phyloP scores from a whole-genome alignment of 2,797 vertebrate genomes.

The Thamnophis elegans region DNA sequence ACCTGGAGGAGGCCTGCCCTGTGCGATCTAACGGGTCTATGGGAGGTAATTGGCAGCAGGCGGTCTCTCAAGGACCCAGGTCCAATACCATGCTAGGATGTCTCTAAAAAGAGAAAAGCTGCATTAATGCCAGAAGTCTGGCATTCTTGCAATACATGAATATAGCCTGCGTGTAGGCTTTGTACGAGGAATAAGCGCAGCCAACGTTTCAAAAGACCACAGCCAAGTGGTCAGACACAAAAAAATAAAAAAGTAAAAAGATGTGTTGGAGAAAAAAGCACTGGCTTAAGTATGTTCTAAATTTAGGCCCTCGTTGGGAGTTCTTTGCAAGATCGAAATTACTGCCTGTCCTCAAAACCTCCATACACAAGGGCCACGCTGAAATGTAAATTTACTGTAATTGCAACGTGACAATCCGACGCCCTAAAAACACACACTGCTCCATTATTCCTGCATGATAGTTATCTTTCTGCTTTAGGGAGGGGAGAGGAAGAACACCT shows the following conservation, averaged over 20 bases:
- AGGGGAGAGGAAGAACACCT: too few relatives aligned
- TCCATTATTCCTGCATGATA: not conserved
- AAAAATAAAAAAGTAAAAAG: not conserved
- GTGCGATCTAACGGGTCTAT: too few relatives aligned
- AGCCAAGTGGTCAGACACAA: not conserved
- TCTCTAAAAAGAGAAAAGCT: not conserved
- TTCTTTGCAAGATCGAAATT: conserved; percentile 26
- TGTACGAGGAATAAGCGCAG: not conserved
- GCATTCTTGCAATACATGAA: not conserved
- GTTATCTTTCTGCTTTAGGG: not conserved
- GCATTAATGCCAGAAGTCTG: not conserved
- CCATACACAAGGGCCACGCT: not conserved
- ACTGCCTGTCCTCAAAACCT: conserved; percentile 2
- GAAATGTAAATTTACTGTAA: conserved; percentile 1
- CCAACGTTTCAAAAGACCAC: not conserved
- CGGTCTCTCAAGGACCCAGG: too few relatives aligned
- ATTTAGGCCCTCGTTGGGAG: conserved; percentile 22
- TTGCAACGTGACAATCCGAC: not conserved
- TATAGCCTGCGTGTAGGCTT: not conserved
- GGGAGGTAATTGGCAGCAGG: too few relatives aligned
- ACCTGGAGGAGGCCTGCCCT: too few relatives aligned
- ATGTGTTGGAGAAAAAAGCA: conserved; percentile 12
- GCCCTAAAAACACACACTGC: not conserved
- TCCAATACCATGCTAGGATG: too few relatives aligned
- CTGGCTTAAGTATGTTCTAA: conserved; percentile 28